Base-by-base conservation (phyloP, 2,113 vertebrate genomes). In the Ciconia stormi region DNA sequence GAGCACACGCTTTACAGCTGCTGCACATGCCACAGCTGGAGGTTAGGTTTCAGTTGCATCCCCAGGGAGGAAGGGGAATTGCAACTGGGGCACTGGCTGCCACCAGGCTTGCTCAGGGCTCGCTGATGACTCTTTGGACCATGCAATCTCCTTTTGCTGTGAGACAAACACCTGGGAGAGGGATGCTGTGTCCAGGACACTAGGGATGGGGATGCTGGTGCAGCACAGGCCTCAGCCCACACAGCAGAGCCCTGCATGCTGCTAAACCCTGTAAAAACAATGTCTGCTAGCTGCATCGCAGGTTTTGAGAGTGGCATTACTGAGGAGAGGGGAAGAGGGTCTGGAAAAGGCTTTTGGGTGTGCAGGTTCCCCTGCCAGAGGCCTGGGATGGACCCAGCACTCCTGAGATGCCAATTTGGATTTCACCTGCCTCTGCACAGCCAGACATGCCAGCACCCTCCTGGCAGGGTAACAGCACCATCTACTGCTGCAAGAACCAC, bases 391-490 rank as follows among this genome's bases (percentile, higher is more conserved):
- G 69, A 73, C 8, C 2, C 21, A 82, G 26, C 23, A 0, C 25
- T 70, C 69, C 16, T 2, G 53, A 56, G 71, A 52, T 12, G 19
- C 8, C 0, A 6, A 11, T 62, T 42, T 11, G 65, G 36, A 13
- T 53, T 59, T 53, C 55, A 20, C 0, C 16, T 4, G 50, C 10
- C 16, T 3, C 27, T 36, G 86, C 30, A 30, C 30, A 38, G 21
- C 10, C 4, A 0, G 56, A 30, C 9, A 2, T 1, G 21, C 5
- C 79, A 59, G 44, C 15, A 53, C 7, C 36, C 11, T 55, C 70
- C 32, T 30, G 23, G 30, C 62, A 62, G 82, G 11, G 11, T 66
- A 95, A 93, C 74, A 97, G 95, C 96, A 88, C 96, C 94, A 95
- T 65, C 95, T 96, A 22, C 74, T 88, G 95, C 74, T 56, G 1